These are phyloP conservation scores for Eilema griseolum DNA, from an alignment of 2,888 invertebrate genomes.

Conservation along the genomic window DNA sequence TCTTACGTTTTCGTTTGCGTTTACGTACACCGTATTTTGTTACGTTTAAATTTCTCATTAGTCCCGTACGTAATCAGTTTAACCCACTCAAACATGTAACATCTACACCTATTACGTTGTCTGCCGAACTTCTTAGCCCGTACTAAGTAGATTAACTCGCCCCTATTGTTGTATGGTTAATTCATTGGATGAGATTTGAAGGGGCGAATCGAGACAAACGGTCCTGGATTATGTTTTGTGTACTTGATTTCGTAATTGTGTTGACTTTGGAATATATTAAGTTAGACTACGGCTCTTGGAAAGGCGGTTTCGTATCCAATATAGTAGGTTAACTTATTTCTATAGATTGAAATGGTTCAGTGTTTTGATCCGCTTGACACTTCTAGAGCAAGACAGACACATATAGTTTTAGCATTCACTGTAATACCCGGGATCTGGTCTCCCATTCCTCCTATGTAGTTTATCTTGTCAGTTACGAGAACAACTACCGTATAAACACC, in stretches of 20 bases:
- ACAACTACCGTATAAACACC: not conserved
- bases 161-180: slow-evolving; percentile 13
- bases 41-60: not conserved
- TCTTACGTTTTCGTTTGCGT: too few species aligned
- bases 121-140: slow-evolving; percentile 12
- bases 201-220: not conserved
- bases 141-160: slow-evolving; percentile 14
- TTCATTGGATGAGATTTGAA: slow-evolving; percentile 11
- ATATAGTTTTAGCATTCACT: too few species aligned
- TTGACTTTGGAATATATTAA: not conserved
- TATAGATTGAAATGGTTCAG: too few species aligned
- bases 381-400: too few species aligned
- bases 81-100: slow-evolving; percentile 4
- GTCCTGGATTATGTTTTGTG: not conserved
- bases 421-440: too few species aligned
- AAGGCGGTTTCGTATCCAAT: not conserved
- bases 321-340: too few species aligned
- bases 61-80: not conserved
- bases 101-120: slow-evolving; percentile 6
- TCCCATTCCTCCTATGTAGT: too few species aligned
- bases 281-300: not conserved
- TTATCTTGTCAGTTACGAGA: not conserved
- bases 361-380: too few species aligned
- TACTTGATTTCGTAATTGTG: slow-evolving; percentile 11
- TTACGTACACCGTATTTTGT: too few species aligned